These are phyloP conservation scores for Nerophis ophidion DNA, from an alignment of 2,113 vertebrate genomes.

Conservation along the genomic window DNA sequence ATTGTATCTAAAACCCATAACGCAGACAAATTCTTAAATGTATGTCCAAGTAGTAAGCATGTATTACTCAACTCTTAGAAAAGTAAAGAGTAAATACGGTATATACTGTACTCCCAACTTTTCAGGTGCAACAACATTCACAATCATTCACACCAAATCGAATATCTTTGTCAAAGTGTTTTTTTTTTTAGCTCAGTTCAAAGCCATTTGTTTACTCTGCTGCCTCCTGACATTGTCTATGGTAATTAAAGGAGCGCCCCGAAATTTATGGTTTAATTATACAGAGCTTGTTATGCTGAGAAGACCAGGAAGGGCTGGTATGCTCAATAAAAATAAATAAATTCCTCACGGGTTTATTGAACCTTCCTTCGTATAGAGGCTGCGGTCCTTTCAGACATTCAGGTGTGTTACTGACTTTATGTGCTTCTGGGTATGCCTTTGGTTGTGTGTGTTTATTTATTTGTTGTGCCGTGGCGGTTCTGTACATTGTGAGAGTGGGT, in stretches of 20 bases:
- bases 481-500: conserved; percentile 47
- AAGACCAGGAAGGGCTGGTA: conserved; percentile 66
- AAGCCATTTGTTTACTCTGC: conserved; percentile 72
- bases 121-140: conserved; percentile 61
- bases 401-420: conserved; percentile 37
- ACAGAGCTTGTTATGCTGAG: conserved; percentile 71
- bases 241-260: conserved; percentile 69
- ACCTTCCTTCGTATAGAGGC: conserved; percentile 37
- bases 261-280: conserved; percentile 76
- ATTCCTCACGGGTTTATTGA: conserved; percentile 69
- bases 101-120: conserved; percentile 48
- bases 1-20: conserved; percentile 12
- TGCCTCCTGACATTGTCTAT: conserved; percentile 70
- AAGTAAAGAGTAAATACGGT: conserved; percentile 26
- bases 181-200: conserved; percentile 63
- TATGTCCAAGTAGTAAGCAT: background rate
- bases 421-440: conserved; percentile 33
- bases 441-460: conserved; percentile 57
- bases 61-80: conserved; percentile 52
- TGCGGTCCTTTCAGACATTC: conserved; percentile 39
- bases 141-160: conserved; percentile 43
- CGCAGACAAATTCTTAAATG: background rate
- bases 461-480: conserved; percentile 43
- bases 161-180: conserved; percentile 55
- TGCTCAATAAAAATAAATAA: conserved; percentile 72